Evolutionary conservation across 2,888 invertebrate genomes (phyloP).

Genomic region (Arge pagana): DNA sequence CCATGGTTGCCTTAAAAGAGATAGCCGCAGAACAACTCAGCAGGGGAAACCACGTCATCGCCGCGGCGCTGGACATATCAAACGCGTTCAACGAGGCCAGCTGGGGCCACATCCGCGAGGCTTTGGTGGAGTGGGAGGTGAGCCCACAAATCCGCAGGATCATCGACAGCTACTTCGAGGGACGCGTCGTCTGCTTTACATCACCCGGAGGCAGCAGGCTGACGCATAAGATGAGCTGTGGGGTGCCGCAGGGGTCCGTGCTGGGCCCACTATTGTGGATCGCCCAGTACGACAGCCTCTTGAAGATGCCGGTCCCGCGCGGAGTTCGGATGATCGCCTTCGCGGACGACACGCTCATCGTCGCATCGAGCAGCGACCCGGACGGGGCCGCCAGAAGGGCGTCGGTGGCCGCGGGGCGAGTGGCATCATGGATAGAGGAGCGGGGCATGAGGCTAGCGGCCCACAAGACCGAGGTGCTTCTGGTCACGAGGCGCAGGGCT

Average conservation of each 20-base stretch:
- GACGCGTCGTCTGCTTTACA: too few species aligned
- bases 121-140: constrained; percentile 24
- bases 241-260: constrained; percentile 31
- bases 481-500: neutral
- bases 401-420: neutral
- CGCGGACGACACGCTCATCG: constrained; percentile 1
- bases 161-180: too few species aligned
- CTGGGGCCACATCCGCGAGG: constrained; percentile 28
- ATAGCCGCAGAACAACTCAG: neutral
- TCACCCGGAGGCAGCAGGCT: constrained; percentile 25
- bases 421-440: neutral
- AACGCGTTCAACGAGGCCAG: constrained; percentile 36
- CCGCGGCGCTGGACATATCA: constrained; percentile 26
- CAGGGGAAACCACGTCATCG: neutral
- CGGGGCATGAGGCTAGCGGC: neutral
- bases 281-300: constrained; percentile 1
- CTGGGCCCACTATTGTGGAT: constrained; percentile 28
- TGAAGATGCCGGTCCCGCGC: too few species aligned
- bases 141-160: too few species aligned
- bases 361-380: neutral
- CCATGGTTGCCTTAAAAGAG: neutral
- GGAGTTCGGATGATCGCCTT: too few species aligned
- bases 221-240: constrained; percentile 28
- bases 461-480: neutral
- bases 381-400: neutral